Evolutionary conservation across 2,797 vertebrate genomes (phyloP).

Genomic region (Botia kubotai): DNA sequence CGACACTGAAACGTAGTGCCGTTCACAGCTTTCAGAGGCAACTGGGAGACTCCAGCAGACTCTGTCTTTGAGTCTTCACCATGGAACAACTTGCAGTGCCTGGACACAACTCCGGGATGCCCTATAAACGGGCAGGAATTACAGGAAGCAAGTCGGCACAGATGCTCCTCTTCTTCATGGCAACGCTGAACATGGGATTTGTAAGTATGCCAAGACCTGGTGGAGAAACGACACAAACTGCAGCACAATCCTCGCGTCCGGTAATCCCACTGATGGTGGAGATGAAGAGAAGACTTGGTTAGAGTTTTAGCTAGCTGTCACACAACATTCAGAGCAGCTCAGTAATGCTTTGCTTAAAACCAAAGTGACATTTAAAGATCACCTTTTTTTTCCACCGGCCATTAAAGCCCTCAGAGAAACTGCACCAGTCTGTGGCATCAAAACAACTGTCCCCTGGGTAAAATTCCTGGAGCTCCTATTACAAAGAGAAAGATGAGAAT

Average conservation of each 20-base stretch:
- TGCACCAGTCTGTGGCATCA: slow-evolving; percentile 88
- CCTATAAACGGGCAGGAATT: slow-evolving; percentile 88
- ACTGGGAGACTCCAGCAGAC: slow-evolving; percentile 36
- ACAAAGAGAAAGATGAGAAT: slow-evolving; percentile 37
- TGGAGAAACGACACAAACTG: slow-evolving; percentile 90
- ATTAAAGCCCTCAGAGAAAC: slow-evolving; percentile 86
- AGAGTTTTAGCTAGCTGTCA: background rate
- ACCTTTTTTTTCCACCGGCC: slow-evolving; percentile 81
- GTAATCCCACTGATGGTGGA: slow-evolving; percentile 86
- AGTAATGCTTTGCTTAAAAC: background rate
- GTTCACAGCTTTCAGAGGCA: slow-evolving; percentile 58
- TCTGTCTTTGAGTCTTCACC: slow-evolving; percentile 63
- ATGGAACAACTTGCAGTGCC: slow-evolving; percentile 92
- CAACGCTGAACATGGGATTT: slow-evolving; percentile 87
- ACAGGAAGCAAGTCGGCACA: slow-evolving; percentile 86
- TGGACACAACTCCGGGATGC: slow-evolving; percentile 84
- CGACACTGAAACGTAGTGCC: slow-evolving; percentile 85
- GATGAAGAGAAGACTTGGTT: background rate
- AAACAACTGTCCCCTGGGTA: slow-evolving; percentile 86
- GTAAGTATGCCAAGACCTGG: slow-evolving; percentile 87
- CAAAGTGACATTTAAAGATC: slow-evolving; percentile 2
- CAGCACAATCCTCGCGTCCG: slow-evolving; percentile 91
- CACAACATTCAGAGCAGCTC: background rate
- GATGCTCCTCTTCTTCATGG: slow-evolving; percentile 86
- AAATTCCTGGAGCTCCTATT: slow-evolving; percentile 83